These are phyloP conservation scores for Coecobrya sp. DNA, from an alignment of 2,888 invertebrate genomes.

Conservation along the genomic window DNA sequence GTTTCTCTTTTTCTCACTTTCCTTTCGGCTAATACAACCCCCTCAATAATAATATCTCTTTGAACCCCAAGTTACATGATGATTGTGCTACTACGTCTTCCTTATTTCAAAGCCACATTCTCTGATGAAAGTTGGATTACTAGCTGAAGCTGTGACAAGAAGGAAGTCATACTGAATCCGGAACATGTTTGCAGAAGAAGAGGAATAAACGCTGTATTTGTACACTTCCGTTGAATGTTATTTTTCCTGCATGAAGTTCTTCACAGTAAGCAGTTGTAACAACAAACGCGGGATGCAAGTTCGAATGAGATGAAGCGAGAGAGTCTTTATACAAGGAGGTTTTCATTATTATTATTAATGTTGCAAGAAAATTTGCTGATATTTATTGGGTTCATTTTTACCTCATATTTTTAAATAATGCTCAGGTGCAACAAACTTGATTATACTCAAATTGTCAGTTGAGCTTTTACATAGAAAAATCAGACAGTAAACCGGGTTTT, in stretches of 20 bases:
- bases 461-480: too few relatives aligned
- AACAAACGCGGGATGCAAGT: neutral
- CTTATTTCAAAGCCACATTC: slow-evolving; percentile 51
- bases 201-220: neutral
- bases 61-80: slow-evolving; percentile 73
- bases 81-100: slow-evolving; percentile 75
- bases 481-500: too few relatives aligned
- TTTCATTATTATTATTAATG: too few relatives aligned
- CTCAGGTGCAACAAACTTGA: too few relatives aligned
- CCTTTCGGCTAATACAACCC: slow-evolving; percentile 62
- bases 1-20: slow-evolving; percentile 79
- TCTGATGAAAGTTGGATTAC: slow-evolving; percentile 68
- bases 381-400: too few relatives aligned
- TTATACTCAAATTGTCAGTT: too few relatives aligned
- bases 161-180: slow-evolving; percentile 72
- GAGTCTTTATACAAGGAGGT: neutral
- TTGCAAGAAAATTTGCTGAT: too few relatives aligned
- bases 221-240: neutral
- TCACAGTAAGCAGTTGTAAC: neutral
- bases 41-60: slow-evolving; percentile 66
- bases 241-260: neutral
- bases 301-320: neutral
- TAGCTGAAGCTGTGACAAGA: slow-evolving; percentile 66
- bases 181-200: slow-evolving; percentile 59
- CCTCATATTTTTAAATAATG: too few relatives aligned